phyloP scores from a whole-genome alignment of 2,888 invertebrate genomes.

The Torymus auratus region DNA sequence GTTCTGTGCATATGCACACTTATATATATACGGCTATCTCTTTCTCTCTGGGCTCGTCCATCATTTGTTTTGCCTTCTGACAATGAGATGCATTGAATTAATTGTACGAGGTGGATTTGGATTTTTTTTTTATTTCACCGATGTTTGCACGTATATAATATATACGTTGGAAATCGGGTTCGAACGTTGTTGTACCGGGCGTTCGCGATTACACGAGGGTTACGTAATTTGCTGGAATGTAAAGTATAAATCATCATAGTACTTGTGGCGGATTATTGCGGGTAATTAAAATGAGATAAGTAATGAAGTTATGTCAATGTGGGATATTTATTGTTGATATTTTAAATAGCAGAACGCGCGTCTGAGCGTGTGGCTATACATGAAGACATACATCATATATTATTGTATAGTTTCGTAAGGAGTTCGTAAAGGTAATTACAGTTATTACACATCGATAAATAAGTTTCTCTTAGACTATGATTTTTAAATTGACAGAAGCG shows the following conservation, averaged over 20 bases:
- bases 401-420: too few relatives aligned
- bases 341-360: too few relatives aligned
- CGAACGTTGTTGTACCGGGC: not conserved
- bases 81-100: slow-evolving; percentile 42
- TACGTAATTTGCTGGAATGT: not conserved
- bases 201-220: not conserved
- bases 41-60: slow-evolving; percentile 5
- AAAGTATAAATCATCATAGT: slow-evolving; percentile 10
- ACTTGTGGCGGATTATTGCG: slow-evolving; percentile 22
- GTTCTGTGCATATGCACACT: not conserved
- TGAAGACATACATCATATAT: too few relatives aligned
- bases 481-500: too few relatives aligned
- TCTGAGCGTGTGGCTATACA: too few relatives aligned
- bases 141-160: not conserved
- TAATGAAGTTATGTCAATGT: slow-evolving; percentile 10
- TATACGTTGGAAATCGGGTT: not conserved
- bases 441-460: too few relatives aligned
- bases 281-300: slow-evolving; percentile 34
- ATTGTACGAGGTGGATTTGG: slow-evolving; percentile 13
- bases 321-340: not conserved
- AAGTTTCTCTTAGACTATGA: too few relatives aligned
- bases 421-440: too few relatives aligned
- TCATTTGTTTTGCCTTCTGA: slow-evolving; percentile 25
- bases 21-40: not conserved
- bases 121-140: not conserved